These are phyloP conservation scores for Gallinago stenura DNA, from an alignment of 2,797 vertebrate species.

Conservation along the genomic window DNA sequence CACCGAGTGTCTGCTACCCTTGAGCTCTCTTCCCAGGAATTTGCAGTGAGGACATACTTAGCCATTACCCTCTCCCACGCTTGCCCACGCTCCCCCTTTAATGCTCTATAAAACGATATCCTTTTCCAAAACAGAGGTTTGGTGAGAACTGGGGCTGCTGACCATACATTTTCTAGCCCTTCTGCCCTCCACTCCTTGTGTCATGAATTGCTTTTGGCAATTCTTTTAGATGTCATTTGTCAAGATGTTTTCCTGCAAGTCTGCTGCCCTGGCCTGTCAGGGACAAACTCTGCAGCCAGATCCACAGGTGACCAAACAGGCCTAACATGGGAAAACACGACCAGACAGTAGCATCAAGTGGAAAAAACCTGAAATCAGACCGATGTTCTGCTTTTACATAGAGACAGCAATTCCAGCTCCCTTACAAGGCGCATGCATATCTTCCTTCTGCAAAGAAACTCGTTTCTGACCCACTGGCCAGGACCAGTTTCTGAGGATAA, in stretches of 20 bases:
- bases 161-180: background rate
- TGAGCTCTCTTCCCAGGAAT: background rate
- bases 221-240: background rate
- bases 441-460: background rate
- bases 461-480: background rate
- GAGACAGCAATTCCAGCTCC: background rate
- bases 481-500: background rate
- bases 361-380: background rate
- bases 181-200: background rate
- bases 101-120: background rate
- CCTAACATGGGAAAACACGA: rapidly evolving
- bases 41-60: background rate
- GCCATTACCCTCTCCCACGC: background rate
- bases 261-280: background rate
- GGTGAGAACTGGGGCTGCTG: slow-evolving; percentile 18
- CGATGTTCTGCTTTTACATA: too few relatives aligned
- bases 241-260: background rate
- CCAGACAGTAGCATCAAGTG: rapidly evolving
- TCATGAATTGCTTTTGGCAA: background rate
- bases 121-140: slow-evolving; percentile 36
- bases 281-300: background rate
- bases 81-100: background rate
- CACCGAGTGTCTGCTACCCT: slow-evolving; percentile 1
- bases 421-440: background rate
- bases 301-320: background rate